These are phyloP conservation scores for Aphidius ervi DNA, from an alignment of 1,140 invertebrate genomes.

Conservation along the genomic window DNA sequence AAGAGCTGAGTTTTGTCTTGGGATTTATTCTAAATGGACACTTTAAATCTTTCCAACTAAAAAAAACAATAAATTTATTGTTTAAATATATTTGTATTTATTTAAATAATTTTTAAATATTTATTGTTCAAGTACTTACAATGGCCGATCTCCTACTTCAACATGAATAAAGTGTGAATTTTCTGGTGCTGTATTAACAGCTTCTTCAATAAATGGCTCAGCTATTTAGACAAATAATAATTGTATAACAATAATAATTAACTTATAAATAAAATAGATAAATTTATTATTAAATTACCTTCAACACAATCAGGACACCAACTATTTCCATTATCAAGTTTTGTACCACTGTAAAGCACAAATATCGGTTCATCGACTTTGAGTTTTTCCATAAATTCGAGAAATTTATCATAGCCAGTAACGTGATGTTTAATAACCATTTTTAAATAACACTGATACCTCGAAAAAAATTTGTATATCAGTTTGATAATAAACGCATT, in stretches of 20 bases:
- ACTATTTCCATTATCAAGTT: constrained; percentile 61
- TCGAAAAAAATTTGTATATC: background rate
- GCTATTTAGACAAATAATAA: constrained; percentile 43
- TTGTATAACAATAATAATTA: constrained; percentile 21
- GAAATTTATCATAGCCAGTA: constrained; percentile 58
- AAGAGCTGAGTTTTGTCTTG: constrained; percentile 62
- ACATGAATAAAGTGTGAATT: constrained; percentile 62
- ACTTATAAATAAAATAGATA: constrained; percentile 1
- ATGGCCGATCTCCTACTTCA: constrained; percentile 64
- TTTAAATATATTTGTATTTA: background rate
- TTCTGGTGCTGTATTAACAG: constrained; percentile 54
- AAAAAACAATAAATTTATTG: constrained; percentile 30
- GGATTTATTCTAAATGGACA: constrained; percentile 70
- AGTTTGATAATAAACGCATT: too few relatives aligned
- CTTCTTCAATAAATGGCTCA: constrained; percentile 61
- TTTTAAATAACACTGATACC: constrained; percentile 27
- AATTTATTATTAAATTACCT: constrained; percentile 48
- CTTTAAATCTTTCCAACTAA: constrained; percentile 70
- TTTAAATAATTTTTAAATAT: background rate
- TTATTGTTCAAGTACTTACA: constrained; percentile 48
- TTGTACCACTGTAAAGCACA: constrained; percentile 65
- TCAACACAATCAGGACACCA: constrained; percentile 75
- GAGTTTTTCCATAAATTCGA: constrained; percentile 54
- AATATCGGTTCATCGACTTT: constrained; percentile 50
- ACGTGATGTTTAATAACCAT: constrained; percentile 58